phyloP scores from a whole-genome alignment of 2,888 invertebrate genomes.

The Apamea crenata region DNA sequence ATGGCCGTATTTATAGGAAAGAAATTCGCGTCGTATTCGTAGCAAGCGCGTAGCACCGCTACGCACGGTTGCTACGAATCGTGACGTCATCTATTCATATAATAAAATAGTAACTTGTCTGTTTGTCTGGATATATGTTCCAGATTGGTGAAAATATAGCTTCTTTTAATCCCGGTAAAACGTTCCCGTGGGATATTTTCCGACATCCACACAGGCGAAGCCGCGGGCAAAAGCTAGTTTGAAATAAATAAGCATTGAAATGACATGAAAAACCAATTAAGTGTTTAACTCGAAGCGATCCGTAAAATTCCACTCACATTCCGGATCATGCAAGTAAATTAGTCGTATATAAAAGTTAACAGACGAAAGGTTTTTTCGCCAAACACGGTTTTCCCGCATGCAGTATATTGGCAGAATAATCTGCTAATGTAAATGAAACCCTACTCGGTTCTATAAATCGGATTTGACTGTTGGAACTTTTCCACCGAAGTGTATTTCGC shows the following conservation, averaged over 20 bases:
- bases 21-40: background rate
- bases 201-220: background rate
- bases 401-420: conserved; percentile 54
- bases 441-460: conserved; percentile 50
- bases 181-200: background rate
- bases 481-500: conserved; percentile 49
- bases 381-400: conserved; percentile 30
- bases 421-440: conserved; percentile 60
- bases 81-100: background rate
- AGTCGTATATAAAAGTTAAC: conserved; percentile 26
- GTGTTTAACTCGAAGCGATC: background rate
- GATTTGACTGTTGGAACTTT: conserved; percentile 58
- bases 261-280: conserved; percentile 14
- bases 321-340: conserved; percentile 37
- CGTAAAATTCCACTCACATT: conserved; percentile 7
- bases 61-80: background rate
- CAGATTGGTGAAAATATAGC: background rate
- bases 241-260: conserved; percentile 19
- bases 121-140: background rate
- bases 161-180: background rate
- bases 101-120: background rate
- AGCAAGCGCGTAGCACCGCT: background rate
- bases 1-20: background rate
- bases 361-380: conserved; percentile 17
- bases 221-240: background rate